These are phyloP conservation scores for Hololepta plana DNA, from an alignment of 2,888 invertebrate genomes.

Conservation along the genomic window DNA sequence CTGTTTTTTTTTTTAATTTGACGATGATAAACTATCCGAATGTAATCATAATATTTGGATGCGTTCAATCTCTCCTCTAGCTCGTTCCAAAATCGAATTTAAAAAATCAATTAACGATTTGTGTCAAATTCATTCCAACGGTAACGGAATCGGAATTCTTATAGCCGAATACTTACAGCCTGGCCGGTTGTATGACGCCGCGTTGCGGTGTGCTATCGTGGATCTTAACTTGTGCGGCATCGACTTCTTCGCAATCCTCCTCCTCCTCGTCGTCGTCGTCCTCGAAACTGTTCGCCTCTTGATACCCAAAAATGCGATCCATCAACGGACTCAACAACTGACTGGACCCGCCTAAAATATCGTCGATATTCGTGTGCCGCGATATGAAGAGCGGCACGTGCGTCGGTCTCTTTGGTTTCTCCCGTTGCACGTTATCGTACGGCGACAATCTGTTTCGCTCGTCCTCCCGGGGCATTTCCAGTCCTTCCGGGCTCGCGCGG, in stretches of 20 bases:
- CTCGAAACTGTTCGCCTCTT: conserved; percentile 23
- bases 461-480: conserved; percentile 31
- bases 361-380: conserved; percentile 74
- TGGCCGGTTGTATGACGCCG: conserved; percentile 37
- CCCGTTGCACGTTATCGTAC: conserved; percentile 45
- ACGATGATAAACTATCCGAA: no score
- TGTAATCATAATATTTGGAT: no score
- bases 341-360: conserved; percentile 53
- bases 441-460: conserved; percentile 40
- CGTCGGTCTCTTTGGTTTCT: conserved; percentile 13
- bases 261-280: no score
- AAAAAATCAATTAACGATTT: neutral
- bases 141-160: neutral
- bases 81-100: no score
- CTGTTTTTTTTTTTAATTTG: no score
- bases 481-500: conserved; percentile 63
- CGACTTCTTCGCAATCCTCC: conserved; percentile 51
- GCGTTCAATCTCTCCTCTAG: no score
- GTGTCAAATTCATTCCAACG: neutral
- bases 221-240: conserved; percentile 59
- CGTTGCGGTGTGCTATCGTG: conserved; percentile 60
- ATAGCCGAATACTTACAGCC: conserved; percentile 19
- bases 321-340: conserved; percentile 46
- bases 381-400: conserved; percentile 53
- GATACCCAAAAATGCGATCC: conserved; percentile 31